These are phyloP conservation scores for Drosophila niveifrons DNA, from an alignment of 2,888 invertebrate species.

Conservation along the genomic window DNA sequence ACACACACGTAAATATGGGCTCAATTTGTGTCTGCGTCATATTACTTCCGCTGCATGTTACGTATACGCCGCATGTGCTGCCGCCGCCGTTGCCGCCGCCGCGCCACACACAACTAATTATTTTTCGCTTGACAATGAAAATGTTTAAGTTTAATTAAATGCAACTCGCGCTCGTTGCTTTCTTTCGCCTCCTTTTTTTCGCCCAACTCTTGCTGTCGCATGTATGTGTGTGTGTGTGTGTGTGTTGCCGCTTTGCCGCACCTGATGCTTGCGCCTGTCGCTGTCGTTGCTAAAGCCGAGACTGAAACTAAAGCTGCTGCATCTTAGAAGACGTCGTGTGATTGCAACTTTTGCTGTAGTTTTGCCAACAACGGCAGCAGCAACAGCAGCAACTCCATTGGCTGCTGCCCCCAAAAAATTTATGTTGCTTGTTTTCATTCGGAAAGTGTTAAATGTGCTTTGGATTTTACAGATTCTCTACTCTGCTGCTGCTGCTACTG, in stretches of 20 bases:
- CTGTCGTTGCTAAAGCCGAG: slow-evolving; percentile 9
- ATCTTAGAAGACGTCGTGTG: slow-evolving; percentile 42
- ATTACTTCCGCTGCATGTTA: slow-evolving; percentile 76
- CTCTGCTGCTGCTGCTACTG: slow-evolving; percentile 2
- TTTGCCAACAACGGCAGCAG: slow-evolving; percentile 13
- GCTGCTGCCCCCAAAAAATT: slow-evolving; percentile 39
- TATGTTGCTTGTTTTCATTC: slow-evolving; percentile 74
- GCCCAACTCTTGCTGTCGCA: slow-evolving; percentile 21
- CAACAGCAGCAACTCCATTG: slow-evolving; percentile 3
- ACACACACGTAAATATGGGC: slow-evolving; percentile 37
- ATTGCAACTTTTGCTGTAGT: slow-evolving; percentile 51
- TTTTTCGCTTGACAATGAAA: slow-evolving; percentile 83
- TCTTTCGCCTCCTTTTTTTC: slow-evolving; percentile 30
- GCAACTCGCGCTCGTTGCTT: slow-evolving; percentile 71
- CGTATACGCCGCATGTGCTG: slow-evolving; percentile 71
- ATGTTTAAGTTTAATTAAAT: slow-evolving; percentile 83
- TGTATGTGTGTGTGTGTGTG: slow-evolving; percentile 1
- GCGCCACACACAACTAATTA: slow-evolving; percentile 78
- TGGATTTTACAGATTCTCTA: slow-evolving; percentile 52
- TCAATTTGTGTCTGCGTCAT: slow-evolving; percentile 60
- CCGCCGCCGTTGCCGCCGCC: slow-evolving; percentile 31
- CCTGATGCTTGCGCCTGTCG: slow-evolving; percentile 58
- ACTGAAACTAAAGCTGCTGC: slow-evolving; percentile 17
- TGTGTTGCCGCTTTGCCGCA: slow-evolving; percentile 49
- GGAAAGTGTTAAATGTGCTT: slow-evolving; percentile 77